These are phyloP conservation scores for Eupeodes corollae DNA, from an alignment of 1,140 invertebrate genomes.

Conservation along the genomic window DNA sequence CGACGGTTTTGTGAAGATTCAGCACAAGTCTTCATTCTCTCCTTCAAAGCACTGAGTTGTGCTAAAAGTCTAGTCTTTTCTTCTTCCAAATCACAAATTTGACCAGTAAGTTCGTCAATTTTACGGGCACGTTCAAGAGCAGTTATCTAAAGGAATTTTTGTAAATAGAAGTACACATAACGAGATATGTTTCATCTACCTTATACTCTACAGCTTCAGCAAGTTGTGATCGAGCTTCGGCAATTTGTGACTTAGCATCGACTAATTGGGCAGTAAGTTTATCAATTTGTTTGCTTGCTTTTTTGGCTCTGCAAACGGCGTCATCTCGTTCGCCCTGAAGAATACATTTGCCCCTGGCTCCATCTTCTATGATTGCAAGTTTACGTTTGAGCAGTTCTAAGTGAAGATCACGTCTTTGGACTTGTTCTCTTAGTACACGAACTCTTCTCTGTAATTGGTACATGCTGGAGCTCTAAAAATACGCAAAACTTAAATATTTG, in stretches of 20 bases:
- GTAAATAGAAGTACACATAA: neutral
- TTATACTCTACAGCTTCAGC: constrained; percentile 74
- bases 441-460: constrained; percentile 74
- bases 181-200: constrained; percentile 33
- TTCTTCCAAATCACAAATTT: constrained; percentile 31
- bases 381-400: constrained; percentile 80
- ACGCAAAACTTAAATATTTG: neutral
- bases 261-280: constrained; percentile 57
- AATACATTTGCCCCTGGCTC: constrained; percentile 52
- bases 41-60: constrained; percentile 26
- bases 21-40: constrained; percentile 26
- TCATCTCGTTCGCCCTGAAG: constrained; percentile 63
- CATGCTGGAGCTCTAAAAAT: constrained; percentile 59
- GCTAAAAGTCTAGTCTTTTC: constrained; percentile 27
- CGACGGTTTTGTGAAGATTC: constrained; percentile 33
- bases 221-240: constrained; percentile 65
- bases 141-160: constrained; percentile 48
- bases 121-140: constrained; percentile 68
- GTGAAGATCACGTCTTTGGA: constrained; percentile 83
- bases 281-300: constrained; percentile 64
- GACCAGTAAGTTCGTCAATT: constrained; percentile 62
- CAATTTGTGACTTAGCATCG: constrained; percentile 57
- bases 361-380: constrained; percentile 68
- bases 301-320: constrained; percentile 59
- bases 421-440: constrained; percentile 70